phyloP scores from a whole-genome alignment of 1,140 invertebrate genomes.

The Schlechtendalia chinensis region DNA sequence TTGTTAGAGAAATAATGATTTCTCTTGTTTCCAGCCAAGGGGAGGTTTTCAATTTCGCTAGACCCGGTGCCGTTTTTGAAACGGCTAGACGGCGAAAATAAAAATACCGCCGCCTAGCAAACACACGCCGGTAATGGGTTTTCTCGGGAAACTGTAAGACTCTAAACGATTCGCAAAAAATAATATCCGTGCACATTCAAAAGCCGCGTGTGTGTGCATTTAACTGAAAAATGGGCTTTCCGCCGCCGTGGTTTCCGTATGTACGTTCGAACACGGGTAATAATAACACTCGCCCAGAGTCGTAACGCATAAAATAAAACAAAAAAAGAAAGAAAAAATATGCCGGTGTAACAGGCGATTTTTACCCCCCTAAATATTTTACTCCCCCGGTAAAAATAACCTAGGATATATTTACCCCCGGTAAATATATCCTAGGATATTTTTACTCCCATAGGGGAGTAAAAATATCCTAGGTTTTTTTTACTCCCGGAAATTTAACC shows the following conservation, averaged over 20 bases:
- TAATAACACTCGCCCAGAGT: not conserved
- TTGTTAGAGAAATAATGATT: slow-evolving; percentile 40
- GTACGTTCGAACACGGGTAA: not conserved
- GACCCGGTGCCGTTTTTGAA: slow-evolving; percentile 13
- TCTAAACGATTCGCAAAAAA: slow-evolving; percentile 29
- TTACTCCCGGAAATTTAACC: no score
- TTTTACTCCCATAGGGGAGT: no score
- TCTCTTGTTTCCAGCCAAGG: slow-evolving; percentile 19
- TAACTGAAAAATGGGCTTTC: slow-evolving; percentile 29
- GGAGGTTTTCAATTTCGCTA: slow-evolving; percentile 37
- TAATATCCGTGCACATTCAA: slow-evolving; percentile 33
- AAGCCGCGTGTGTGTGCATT: not conserved
- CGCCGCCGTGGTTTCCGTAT: not conserved
- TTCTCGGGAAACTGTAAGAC: slow-evolving; percentile 11
- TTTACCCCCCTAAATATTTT: no score
- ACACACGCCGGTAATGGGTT: slow-evolving; percentile 22
- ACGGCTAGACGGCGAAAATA: not conserved
- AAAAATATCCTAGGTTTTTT: no score
- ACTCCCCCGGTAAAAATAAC: no score
- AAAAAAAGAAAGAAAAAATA: no score
- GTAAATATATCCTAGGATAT: no score
- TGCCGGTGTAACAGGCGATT: no score
- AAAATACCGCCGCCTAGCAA: not conserved
- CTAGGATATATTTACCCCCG: no score
- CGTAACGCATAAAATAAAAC: no score